Evolutionary conservation across 2,888 invertebrate genomes (phyloP), one percentile per base, ranked within the genome.

Genomic region (Drosophila bunnanda): DNA sequence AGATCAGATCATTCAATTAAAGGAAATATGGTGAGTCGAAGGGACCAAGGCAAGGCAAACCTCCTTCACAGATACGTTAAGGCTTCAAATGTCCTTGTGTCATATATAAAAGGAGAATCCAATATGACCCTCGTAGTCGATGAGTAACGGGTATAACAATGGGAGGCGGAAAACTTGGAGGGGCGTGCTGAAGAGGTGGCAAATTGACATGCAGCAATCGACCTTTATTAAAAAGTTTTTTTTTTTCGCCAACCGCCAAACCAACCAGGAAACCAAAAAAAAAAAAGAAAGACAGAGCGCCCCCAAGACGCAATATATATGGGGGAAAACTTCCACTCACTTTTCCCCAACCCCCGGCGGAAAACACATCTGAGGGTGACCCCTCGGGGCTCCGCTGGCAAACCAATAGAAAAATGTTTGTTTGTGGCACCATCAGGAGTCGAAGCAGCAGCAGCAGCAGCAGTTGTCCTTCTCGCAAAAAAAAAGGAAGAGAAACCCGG

Each of bases 181-280:
- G 38, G 48, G 17, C n/a, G 50, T 36, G 43, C 41, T 56, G 70
- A 57, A 54, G 54, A 41, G 59, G 41, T 65, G 53, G 76, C 84
- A 77, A 83, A 87, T 87, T 87, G 87, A 82, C 87, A 87, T 90
- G 90, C 87, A 89, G 90, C 89, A 79, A 90, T 84, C 86, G 85
- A 88, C 90, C 85, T 89, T 87, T 90, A 87, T 87, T 87, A 90
- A 88, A 87, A 87, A 87, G 67, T 87, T 87, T 88, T 81, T 81
- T 77, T 41, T 70, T 62, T 69, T 32, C 39, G 48, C 55, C 54
- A 44, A 52, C 53, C 60, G 46, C 70, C 70, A 46, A 44, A 44
- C 36, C 44, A 41, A 58, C 22, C 30, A 32, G 32, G 15, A 44
- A 57, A 57, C 38, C 30, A 32, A 25, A 15, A 32, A 38, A 20